A percentile compares a stretch with the other conserved stretches of the same genome.
Conservation (phyloP, 2,113 vertebrate genomes). For the Xenopus tropicalis region DNA sequence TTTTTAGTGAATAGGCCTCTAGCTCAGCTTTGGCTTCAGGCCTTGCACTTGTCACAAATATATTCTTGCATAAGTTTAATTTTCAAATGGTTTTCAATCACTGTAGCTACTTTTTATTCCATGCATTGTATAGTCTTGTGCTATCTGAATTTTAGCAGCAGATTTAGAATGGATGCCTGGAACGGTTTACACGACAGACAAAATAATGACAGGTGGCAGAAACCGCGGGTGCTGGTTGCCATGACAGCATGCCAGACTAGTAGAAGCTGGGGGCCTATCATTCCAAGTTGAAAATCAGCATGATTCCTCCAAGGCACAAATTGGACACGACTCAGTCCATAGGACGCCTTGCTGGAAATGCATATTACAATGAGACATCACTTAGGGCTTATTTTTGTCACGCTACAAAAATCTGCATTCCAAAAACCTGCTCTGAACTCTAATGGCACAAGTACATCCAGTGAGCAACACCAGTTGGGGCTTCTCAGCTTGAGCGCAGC, state of each 20-base stretch:
- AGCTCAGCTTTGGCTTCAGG: too few species aligned
- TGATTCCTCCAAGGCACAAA: slow-evolving; percentile 37
- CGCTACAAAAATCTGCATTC: slow-evolving; percentile 15
- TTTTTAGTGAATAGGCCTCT: too few species aligned
- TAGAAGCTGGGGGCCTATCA: slow-evolving; percentile 55
- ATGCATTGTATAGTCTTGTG: background rate
- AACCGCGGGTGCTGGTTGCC: slow-evolving; percentile 63
- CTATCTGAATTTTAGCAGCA: slow-evolving; percentile 48
- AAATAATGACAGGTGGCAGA: slow-evolving; percentile 69
- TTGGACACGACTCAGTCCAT: slow-evolving; percentile 36
- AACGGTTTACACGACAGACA: slow-evolving; percentile 61
- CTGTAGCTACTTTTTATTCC: background rate
- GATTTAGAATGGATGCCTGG: slow-evolving; percentile 36
- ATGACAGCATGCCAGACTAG: slow-evolving; percentile 65
- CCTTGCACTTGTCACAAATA: too few species aligned
- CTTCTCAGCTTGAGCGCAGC: background rate
- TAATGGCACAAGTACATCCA: background rate
- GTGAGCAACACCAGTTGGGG: background rate
- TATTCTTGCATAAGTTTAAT: too few species aligned
- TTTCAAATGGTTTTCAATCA: too few species aligned
- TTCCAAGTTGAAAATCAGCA: slow-evolving; percentile 37
- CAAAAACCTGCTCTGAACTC: background rate
- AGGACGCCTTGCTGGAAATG: slow-evolving; percentile 33
- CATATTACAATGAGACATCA: slow-evolving; percentile 37
- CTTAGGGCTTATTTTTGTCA: slow-evolving; percentile 23